Evolutionary conservation across 2,797 vertebrate genomes (phyloP).

Genomic region (Pseudochromis fuscus): DNA sequence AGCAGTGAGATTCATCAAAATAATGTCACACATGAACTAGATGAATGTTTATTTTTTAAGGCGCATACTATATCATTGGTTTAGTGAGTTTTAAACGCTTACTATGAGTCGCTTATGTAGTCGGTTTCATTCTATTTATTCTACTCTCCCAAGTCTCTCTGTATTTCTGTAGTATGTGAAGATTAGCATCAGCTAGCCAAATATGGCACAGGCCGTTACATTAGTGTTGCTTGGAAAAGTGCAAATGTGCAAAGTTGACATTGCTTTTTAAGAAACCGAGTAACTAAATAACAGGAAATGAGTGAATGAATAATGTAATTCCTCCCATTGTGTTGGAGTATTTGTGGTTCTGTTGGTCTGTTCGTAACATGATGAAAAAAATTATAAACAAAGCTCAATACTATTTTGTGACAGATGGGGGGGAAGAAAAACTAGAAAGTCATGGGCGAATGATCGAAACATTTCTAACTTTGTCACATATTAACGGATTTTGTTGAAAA

Average conservation of each 20-base stretch:
- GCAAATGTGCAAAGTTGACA: neutral
- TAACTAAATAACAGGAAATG: neutral
- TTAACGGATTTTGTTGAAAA: no score
- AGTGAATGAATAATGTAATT: no score
- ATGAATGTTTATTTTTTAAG: constrained; percentile 9
- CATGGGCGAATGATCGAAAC: no score
- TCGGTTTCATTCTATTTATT: no score
- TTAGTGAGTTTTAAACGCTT: neutral
- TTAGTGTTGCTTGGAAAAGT: neutral
- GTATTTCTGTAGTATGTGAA: neutral
- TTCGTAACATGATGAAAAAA: no score
- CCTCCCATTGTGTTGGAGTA: no score
- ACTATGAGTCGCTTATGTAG: neutral
- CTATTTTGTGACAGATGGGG: no score
- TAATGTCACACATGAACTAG: neutral
- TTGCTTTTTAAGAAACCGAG: neutral
- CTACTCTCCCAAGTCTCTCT: neutral
- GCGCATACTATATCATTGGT: neutral
- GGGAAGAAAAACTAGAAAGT: no score
- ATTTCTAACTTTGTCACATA: no score
- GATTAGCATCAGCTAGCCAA: neutral
- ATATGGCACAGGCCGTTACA: neutral
- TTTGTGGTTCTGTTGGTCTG: no score
- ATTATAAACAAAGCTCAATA: no score
- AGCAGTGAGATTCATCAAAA: constrained; percentile 1